Evolutionary conservation across 2,888 invertebrate genomes (phyloP), one percentile per base, ranked within the genome.

Genomic region (Pammene aurita): DNA sequence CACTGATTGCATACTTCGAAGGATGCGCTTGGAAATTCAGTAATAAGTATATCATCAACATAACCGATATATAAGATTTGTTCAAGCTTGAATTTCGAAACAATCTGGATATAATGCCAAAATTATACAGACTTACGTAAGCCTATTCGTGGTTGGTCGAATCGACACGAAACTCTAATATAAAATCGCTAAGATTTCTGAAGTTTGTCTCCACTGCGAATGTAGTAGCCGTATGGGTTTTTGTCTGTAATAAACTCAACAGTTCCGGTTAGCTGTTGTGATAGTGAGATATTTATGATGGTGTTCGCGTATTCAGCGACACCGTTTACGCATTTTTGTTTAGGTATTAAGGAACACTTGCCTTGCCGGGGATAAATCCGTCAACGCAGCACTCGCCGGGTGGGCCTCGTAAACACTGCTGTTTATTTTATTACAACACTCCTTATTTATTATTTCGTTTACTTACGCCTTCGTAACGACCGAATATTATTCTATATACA

Each of bases 401-500:
- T 72, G 74, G 74, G 72, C 73, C 77, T 80, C 77, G 80, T 82
- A 84, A 84, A 82, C 80, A 78, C 77, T 75, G 74, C 72, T 85
- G 86, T 89, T 88, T 89, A 81, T 87, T 84, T 87, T 84, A 76
- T 77, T 78, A 77, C 76, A 75, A 76, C 77, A 78, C 75, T 63
- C 63, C 77, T 78, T 75, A 76, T 77, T 76, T 74, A 73, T 69
- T 69, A 69, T 65, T 69, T 69, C 60, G 69, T 69, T 60, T 58
- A 69, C 69, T 65, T 64, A 55, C 69, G 69, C 69, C 69, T 64
- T 48, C 26, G 60, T 69, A 65, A 71, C 50, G 68, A 64, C 46
- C 50, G 61, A 56, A 46, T 50, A 67, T 60, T 64, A 64, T 66
- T 66, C 50, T 58, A 26, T 70, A 44, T 63, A 38, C 66, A 71